Base-by-base conservation (phyloP, 2,113 vertebrate genomes). In the Scomber scombrus region DNA sequence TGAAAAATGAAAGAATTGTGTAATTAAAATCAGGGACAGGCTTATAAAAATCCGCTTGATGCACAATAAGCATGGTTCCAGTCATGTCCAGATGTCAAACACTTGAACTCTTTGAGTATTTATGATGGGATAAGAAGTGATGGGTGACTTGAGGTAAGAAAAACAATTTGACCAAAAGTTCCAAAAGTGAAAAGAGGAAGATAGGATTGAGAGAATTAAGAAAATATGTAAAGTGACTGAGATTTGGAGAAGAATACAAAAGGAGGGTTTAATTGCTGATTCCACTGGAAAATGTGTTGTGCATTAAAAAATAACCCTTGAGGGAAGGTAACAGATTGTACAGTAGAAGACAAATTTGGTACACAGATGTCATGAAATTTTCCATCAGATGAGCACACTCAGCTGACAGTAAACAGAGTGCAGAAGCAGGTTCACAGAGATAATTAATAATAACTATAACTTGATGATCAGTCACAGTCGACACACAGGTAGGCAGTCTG, bases 1-100 rank as follows among this genome's bases (percentile, higher is more conserved):
- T 99, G 88, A 68, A 87, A 79, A 40, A 85, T 5, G 21, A 57
- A 34, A 79, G 11, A 50, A 29, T 16, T 16, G 15, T 47, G 26
- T 14, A 15, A 8, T 15, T 6, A 16, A 31, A 13, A 13, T 29
- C 2, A 15, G 15, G 6, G 26, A 16, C 26, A 58, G 18, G 10
- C 6, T 9, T 9, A 40, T 40, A 40, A 9, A 40, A 40, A 40
- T 9, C 34, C 34, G 8, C 8, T 40, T 40, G 34, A 40, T 40
- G 34, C 34, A 34, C 34, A 9, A 40, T 40, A 6, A 40, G 34
- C 7, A 40, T 40, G 34, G 34, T 40, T 40, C 34, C 6, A 40
- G 34, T 40, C 34, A 40, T 40, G 7, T 40, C 9, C 34, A 40
- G 34, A 7, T 40, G 34, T 9, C 34, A 40, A 9, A 40, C 7